Conservation (phyloP, 2,797 vertebrate species). For the Lagocephalus sceleratus region DNA sequence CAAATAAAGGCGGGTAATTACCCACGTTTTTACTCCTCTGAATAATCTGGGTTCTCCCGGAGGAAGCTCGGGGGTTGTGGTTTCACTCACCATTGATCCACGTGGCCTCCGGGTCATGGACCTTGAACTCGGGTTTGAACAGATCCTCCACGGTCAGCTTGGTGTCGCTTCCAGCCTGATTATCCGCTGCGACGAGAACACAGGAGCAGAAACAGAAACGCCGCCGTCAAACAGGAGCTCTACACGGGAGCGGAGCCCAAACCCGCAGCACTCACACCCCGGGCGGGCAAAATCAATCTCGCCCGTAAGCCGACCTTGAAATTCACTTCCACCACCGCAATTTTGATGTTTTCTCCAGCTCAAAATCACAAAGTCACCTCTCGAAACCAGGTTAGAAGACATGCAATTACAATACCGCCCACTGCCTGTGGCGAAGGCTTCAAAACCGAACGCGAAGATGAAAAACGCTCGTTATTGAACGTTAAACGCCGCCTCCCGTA, state of each 20-base stretch:
- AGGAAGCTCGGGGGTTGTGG: too few species aligned
- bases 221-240: not conserved
- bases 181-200: conserved; percentile 80
- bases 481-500: not conserved
- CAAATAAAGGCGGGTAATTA: too few species aligned
- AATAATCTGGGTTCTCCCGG: too few species aligned
- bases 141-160: conserved; percentile 91
- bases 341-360: not conserved
- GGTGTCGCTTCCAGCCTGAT: conserved; percentile 85
- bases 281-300: not conserved
- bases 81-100: conserved; percentile 92
- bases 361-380: not conserved
- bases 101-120: conserved; percentile 88
- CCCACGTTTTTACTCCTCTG: too few species aligned
- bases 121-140: conserved; percentile 85
- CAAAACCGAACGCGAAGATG: not conserved
- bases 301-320: conserved; percentile 1
- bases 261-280: not conserved
- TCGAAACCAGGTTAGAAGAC: not conserved
- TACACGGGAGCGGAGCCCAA: not conserved
- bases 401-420: not conserved
- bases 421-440: not conserved
- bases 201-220: conserved; percentile 23
- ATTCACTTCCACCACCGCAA: not conserved
- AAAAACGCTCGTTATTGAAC: not conserved